Conservation (phyloP, 2,113 vertebrate genomes). For the Scopus umbretta region DNA sequence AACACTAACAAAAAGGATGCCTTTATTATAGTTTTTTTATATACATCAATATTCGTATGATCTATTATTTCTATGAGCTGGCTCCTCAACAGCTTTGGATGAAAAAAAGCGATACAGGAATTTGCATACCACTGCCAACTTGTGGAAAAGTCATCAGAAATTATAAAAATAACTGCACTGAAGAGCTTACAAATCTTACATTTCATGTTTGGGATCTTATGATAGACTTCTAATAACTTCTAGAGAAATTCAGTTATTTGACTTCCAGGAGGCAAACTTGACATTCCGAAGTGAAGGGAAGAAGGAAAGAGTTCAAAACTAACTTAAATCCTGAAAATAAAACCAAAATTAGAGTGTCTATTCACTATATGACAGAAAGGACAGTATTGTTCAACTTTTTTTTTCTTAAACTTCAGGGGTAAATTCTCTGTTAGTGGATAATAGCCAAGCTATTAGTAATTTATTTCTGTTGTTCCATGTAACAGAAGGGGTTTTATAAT, state of each 20-base stretch:
- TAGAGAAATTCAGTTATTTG: neutral
- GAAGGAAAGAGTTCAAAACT: neutral
- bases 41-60: neutral
- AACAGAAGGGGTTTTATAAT: neutral
- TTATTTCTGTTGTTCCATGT: neutral
- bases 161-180: conserved; percentile 37
- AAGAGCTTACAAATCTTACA: conserved; percentile 5
- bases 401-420: neutral
- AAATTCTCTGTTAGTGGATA: neutral
- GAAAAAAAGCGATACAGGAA: conserved; percentile 27
- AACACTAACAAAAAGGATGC: neutral
- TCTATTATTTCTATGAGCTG: neutral
- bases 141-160: conserved; percentile 38
- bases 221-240: neutral
- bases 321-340: neutral
- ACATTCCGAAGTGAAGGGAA: neutral
- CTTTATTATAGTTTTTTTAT: neutral
- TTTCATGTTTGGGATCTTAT: neutral
- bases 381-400: neutral
- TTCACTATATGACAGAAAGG: neutral
- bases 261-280: neutral
- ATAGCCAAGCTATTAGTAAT: neutral
- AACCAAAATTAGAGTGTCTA: neutral
- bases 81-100: conserved; percentile 4
- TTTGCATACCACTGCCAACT: neutral